phyloP scores from a whole-genome alignment of 2,888 invertebrate species.

The Lochmaea crataegi region DNA sequence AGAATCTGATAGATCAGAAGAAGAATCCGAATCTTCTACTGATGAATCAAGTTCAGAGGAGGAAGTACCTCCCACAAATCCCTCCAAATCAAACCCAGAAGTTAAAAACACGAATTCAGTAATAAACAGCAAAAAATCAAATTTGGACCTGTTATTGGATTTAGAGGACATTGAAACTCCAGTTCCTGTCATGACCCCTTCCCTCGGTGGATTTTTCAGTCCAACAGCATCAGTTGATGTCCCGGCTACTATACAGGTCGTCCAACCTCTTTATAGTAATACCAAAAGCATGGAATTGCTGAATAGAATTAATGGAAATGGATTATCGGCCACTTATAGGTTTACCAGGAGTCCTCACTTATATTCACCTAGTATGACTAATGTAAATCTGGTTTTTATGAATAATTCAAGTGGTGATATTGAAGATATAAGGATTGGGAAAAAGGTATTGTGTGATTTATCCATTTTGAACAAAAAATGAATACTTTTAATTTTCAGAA shows the following conservation, averaged over 20 bases:
- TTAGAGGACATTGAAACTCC: conserved; percentile 78
- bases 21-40: conserved; percentile 47
- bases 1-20: conserved; percentile 37
- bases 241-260: conserved; percentile 68
- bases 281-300: conserved; percentile 73
- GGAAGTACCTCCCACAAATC: conserved; percentile 38
- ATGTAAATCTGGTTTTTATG: conserved; percentile 81
- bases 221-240: conserved; percentile 65
- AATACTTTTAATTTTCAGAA: conserved; percentile 64
- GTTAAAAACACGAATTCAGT: conserved; percentile 20
- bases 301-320: conserved; percentile 78
- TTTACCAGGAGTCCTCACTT: conserved; percentile 86
- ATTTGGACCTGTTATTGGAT: conserved; percentile 86
- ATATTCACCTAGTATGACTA: conserved; percentile 84
- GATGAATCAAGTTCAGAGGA: conserved; percentile 43
- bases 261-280: conserved; percentile 72
- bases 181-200: conserved; percentile 85
- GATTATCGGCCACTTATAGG: conserved; percentile 73
- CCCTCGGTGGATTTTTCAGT: conserved; percentile 81
- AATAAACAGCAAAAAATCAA: conserved; percentile 66
- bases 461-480: not conserved
- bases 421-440: conserved; percentile 75
- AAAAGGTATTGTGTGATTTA: conserved; percentile 70
- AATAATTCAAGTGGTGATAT: conserved; percentile 78
- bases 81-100: not conserved